Evolutionary conservation across 2,113 vertebrate species (phyloP).

Genomic region (Pseudolaguvia tuberculata): DNA sequence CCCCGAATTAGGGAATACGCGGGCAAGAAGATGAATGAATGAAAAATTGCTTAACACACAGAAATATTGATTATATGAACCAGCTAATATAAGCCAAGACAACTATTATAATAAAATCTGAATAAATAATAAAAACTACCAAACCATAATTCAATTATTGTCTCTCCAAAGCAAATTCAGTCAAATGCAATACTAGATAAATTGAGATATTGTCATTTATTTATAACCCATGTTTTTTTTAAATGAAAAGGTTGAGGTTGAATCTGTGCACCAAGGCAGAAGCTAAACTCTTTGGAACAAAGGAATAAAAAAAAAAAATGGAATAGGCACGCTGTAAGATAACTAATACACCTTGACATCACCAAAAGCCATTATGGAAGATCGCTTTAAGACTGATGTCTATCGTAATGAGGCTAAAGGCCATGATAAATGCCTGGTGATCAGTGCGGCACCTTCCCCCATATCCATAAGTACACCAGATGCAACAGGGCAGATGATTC

Average conservation of each 20-base stretch:
- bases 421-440: conserved; percentile 25
- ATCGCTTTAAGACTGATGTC: conserved; percentile 25
- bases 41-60: too few relatives aligned
- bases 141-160: neutral
- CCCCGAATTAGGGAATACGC: too few relatives aligned
- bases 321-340: conserved; percentile 7
- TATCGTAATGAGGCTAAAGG: conserved; percentile 30
- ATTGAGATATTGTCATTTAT: conserved; percentile 15
- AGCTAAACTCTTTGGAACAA: neutral
- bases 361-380: conserved; percentile 2
- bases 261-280: neutral
- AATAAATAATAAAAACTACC: neutral
- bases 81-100: neutral
- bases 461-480: conserved; percentile 18
- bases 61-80: neutral
- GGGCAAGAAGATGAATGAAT: too few relatives aligned
- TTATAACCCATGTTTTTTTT: too few relatives aligned
- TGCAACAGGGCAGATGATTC: conserved; percentile 27
- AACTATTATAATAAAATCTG: neutral
- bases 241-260: neutral
- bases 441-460: conserved; percentile 15
- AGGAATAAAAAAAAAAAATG: neutral
- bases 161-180: conserved; percentile 1
- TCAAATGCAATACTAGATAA: too few relatives aligned
- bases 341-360: conserved; percentile 20